Percentiles rank a stretch among this genome's conserved stretches.
Conservation (phyloP, 2,888 invertebrate genomes). For the Troilus luridus region DNA sequence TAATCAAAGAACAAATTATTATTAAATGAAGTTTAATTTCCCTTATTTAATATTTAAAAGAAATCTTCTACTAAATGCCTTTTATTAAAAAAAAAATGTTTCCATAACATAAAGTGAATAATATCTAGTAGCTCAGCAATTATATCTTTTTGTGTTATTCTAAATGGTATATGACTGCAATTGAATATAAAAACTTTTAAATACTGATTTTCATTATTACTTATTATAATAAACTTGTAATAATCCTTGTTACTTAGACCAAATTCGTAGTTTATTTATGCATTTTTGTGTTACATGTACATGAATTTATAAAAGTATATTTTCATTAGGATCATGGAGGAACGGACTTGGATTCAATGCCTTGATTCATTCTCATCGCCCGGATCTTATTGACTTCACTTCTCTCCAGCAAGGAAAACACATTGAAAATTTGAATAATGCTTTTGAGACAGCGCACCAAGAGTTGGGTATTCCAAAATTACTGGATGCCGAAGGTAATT, state of each 20-base stretch:
- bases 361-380: constrained; percentile 96
- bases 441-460: constrained; percentile 94
- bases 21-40: too few relatives aligned
- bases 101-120: too few relatives aligned
- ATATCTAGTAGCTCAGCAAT: background rate
- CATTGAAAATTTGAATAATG: constrained; percentile 97
- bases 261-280: background rate
- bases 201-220: background rate
- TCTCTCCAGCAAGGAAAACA: constrained; percentile 85
- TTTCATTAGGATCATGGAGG: constrained; percentile 87
- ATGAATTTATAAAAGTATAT: background rate
- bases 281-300: background rate
- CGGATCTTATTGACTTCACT: constrained; percentile 93
- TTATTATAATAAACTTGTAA: background rate
- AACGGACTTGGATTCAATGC: constrained; percentile 98
- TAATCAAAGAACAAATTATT: too few relatives aligned
- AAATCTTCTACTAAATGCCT: too few relatives aligned
- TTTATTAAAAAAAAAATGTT: too few relatives aligned
- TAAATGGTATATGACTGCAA: background rate
- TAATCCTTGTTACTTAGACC: background rate
- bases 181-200: background rate
- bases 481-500: constrained; percentile 89
- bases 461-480: constrained; percentile 94
- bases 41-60: too few relatives aligned
- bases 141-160: background rate